Percentiles rank a stretch among this genome's conserved stretches.
Evolutionary conservation across 2,888 invertebrate genomes (phyloP).

Genomic region (Malacosoma neustria): DNA sequence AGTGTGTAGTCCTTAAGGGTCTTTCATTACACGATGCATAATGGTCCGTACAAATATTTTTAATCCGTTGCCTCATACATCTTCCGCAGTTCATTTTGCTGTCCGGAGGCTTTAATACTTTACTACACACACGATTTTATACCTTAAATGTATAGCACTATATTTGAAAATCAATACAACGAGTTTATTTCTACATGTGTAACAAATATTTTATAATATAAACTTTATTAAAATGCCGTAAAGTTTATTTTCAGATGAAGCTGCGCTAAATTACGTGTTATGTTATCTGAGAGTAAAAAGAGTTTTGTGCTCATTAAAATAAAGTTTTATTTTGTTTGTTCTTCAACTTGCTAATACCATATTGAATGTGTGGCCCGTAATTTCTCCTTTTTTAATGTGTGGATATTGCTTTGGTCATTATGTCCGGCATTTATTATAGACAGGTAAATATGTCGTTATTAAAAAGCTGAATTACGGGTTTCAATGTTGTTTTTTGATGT

Average conservation of each 20-base stretch:
- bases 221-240: neutral
- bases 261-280: no score
- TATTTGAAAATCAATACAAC: constrained; percentile 4
- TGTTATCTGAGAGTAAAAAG: neutral
- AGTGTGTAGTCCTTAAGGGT: constrained; percentile 14
- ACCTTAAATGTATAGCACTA: constrained; percentile 15
- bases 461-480: constrained; percentile 16
- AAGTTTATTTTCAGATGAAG: neutral
- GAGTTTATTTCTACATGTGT: neutral
- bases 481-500: no score
- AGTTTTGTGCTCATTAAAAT: neutral
- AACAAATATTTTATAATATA: constrained; percentile 9
- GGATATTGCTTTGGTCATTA: constrained; percentile 45
- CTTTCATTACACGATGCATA: constrained; percentile 71
- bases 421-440: constrained; percentile 33
- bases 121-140: constrained; percentile 14
- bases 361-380: constrained; percentile 38
- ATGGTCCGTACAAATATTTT: constrained; percentile 74
- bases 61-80: constrained; percentile 71
- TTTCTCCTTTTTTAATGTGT: constrained; percentile 41
- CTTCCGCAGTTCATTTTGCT: constrained; percentile 70
- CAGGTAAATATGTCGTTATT: constrained; percentile 29
- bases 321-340: constrained; percentile 14
- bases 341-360: constrained; percentile 23
- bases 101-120: constrained; percentile 48